Percentiles rank a stretch among this genome's conserved stretches.
Evolutionary conservation across 2,113 vertebrate genomes (phyloP).

Genomic region (Aspiorhynchus laticeps): DNA sequence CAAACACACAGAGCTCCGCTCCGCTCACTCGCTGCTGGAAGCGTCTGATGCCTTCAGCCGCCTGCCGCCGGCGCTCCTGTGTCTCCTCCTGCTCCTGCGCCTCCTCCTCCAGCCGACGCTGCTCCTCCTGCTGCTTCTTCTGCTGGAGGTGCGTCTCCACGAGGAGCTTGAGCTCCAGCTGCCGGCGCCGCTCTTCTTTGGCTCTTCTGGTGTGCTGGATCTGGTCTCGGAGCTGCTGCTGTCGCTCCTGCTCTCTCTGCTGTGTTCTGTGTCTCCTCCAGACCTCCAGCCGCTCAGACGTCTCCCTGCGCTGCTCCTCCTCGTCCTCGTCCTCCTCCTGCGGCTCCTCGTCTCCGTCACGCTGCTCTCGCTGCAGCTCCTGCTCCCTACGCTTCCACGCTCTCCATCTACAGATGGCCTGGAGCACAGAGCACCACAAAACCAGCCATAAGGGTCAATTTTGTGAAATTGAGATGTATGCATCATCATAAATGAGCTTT

Average conservation of each 20-base stretch:
- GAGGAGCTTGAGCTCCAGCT: slow-evolving; percentile 75
- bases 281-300: slow-evolving; percentile 68
- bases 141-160: slow-evolving; percentile 75
- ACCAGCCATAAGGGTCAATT: no score
- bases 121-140: slow-evolving; percentile 79
- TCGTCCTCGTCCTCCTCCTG: slow-evolving; percentile 65
- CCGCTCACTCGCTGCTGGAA: slow-evolving; percentile 82
- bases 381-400: slow-evolving; percentile 75
- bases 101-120: slow-evolving; percentile 70
- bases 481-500: no score
- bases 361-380: slow-evolving; percentile 75
- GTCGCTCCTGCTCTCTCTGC: slow-evolving; percentile 71
- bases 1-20: slow-evolving; percentile 1
- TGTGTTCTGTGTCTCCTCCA: slow-evolving; percentile 81
- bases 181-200: slow-evolving; percentile 74
- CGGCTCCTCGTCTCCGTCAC: slow-evolving; percentile 64
- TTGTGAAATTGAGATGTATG: no score
- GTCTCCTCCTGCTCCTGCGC: slow-evolving; percentile 70
- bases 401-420: slow-evolving; percentile 91
- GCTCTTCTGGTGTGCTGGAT: slow-evolving; percentile 71
- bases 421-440: background rate
- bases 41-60: slow-evolving; percentile 73
- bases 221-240: slow-evolving; percentile 73
- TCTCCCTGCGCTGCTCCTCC: slow-evolving; percentile 76
- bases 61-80: slow-evolving; percentile 75